phyloP scores from a whole-genome alignment of 2,113 vertebrate genomes.

The Kryptolebias marmoratus region DNA sequence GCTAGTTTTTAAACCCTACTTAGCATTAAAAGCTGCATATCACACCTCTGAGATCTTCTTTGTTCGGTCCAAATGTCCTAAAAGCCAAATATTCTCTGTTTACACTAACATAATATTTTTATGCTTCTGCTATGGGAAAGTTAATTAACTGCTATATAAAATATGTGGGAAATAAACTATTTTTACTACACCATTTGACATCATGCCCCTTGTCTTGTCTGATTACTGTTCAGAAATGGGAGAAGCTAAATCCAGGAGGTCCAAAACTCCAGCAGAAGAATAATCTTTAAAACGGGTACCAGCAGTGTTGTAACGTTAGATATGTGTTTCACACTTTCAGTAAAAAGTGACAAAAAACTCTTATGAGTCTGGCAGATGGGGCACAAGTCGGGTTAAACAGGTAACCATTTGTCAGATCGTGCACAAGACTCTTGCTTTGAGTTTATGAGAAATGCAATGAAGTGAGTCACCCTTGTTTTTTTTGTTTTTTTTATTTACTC shows the following conservation, averaged over 20 bases:
- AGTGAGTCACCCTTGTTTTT: conserved; percentile 54
- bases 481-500: conserved; percentile 62
- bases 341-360: not conserved
- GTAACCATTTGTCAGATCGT: not conserved
- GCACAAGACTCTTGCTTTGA: not conserved
- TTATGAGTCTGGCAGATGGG: not conserved
- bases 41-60: too few relatives aligned
- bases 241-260: not conserved
- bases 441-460: conserved; percentile 15
- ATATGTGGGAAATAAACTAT: too few relatives aligned
- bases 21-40: too few relatives aligned
- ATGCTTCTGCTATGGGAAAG: too few relatives aligned
- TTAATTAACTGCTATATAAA: too few relatives aligned
- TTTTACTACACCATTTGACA: too few relatives aligned
- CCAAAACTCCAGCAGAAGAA: not conserved
- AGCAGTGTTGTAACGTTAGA: not conserved
- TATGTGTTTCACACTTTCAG: not conserved
- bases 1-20: too few relatives aligned
- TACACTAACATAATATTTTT: too few relatives aligned
- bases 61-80: too few relatives aligned
- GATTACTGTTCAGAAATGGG: not conserved
- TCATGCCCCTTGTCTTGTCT: not conserved
- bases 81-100: too few relatives aligned
- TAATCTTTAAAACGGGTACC: not conserved
- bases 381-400: not conserved